Base-by-base conservation (phyloP, 1,140 invertebrate species). In the Drosophila orosa region DNA sequence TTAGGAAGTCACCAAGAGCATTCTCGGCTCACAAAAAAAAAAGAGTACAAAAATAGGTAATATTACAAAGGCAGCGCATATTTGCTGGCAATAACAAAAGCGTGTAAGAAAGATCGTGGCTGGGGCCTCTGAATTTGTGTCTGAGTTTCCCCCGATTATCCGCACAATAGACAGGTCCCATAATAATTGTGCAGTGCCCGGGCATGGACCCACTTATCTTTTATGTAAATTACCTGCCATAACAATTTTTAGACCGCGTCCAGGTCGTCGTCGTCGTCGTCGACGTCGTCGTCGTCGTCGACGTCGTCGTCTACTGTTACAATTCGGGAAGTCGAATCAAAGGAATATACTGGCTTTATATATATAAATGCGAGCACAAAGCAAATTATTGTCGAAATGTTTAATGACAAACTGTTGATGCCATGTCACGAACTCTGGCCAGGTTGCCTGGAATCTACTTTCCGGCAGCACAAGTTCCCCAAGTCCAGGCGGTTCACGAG, bases 351-450 rank as follows among this genome's bases (percentile, higher is more conserved):
- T 57, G 45, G 44, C 42, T 48, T 35, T 68, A 47, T 71, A 44
- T 69, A 33, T 67, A 78, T 74, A 78, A 73, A 82, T 68, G 80
- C 80, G 75, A 79, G 80, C 75, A 69, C 76, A 83, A 83, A 48
- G 80, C 74, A 91, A 80, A 89, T 91, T 91, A 91, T 91, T 91
- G 90, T 91, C 90, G 85, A 91, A 91, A 91, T 91, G 67, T 90
- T 83, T 91, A 91, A 91, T 90, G 90, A 91, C 90, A 91, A 91
- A 91, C 90, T 81, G 74, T 91, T 91, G 90, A 91, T 91, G 89
- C 72, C 85, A 80, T 86, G 79, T 91, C 90, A 91, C 90, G 90
- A 91, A 80, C 85, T 91, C 72, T 75, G 74, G 50, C 62, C 73
- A 55, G 42, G 35, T 33, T 73, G 54, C 44, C 35, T 13, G 50